Evolutionary conservation across 1,140 invertebrate species (phyloP).

Genomic region (Phymastichus coffea): DNA sequence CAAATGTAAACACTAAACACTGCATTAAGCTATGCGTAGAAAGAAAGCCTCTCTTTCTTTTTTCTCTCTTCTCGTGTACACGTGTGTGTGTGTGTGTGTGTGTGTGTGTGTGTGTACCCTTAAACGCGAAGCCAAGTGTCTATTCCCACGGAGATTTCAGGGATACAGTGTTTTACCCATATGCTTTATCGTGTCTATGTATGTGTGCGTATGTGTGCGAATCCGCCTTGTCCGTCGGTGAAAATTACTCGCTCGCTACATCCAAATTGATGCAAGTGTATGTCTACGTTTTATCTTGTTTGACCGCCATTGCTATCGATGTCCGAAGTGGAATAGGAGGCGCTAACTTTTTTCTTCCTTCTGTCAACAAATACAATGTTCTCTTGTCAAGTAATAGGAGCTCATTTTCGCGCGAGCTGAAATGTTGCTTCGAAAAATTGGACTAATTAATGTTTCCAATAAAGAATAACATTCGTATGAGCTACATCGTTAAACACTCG

Average conservation of each 20-base stretch:
- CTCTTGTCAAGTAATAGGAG: too few relatives aligned
- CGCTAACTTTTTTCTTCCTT: background rate
- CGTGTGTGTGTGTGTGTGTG: slow-evolving; percentile 3
- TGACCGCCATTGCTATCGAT: background rate
- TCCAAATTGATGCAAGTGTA: slow-evolving; percentile 31
- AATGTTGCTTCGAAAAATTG: too few relatives aligned
- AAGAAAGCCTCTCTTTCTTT: slow-evolving; percentile 16
- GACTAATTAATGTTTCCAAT: too few relatives aligned
- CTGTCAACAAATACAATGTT: slow-evolving; percentile 4
- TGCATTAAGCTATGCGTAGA: slow-evolving; percentile 49
- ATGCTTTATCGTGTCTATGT: slow-evolving; percentile 22
- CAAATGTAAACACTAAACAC: slow-evolving; percentile 55
- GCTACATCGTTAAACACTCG: too few relatives aligned
- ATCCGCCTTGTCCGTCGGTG: slow-evolving; percentile 18
- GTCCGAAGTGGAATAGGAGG: slow-evolving; percentile 14
- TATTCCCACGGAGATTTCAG: slow-evolving; percentile 54
- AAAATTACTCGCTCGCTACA: slow-evolving; percentile 38
- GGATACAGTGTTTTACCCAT: slow-evolving; percentile 30
- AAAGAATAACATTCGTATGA: too few relatives aligned
- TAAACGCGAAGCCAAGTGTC: slow-evolving; percentile 52
- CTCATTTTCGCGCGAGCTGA: too few relatives aligned
- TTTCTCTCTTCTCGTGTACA: slow-evolving; percentile 19
- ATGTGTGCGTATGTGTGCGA: background rate
- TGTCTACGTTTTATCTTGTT: slow-evolving; percentile 13
- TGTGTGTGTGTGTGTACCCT: slow-evolving; percentile 33